Evolutionary conservation across 2,797 vertebrate genomes (phyloP).

Genomic region (Eulemur mongoz): DNA sequence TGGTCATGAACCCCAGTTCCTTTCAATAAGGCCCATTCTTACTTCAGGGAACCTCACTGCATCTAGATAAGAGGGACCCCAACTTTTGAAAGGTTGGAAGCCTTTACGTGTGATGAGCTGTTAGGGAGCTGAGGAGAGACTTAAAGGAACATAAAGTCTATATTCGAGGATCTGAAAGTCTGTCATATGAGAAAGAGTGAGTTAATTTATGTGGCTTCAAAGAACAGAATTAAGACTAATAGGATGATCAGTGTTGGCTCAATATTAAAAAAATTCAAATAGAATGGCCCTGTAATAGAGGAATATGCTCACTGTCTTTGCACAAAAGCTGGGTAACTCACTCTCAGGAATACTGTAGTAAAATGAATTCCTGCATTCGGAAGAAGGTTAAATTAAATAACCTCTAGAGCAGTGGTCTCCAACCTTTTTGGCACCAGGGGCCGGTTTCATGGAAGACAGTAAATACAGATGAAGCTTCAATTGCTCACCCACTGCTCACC

Average conservation of each 20-base stretch:
- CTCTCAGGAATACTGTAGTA: background rate
- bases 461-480: too few species aligned
- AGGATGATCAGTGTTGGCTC: slow-evolving; percentile 21
- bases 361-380: background rate
- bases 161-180: background rate
- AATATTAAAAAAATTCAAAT: slow-evolving; percentile 14
- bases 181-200: background rate
- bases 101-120: background rate
- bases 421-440: too few species aligned
- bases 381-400: background rate
- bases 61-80: background rate
- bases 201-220: slow-evolving; percentile 16
- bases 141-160: background rate
- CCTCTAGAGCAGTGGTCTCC: background rate
- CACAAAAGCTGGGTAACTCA: background rate
- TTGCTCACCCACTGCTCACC: too few species aligned
- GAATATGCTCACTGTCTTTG: background rate
- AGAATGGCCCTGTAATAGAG: background rate
- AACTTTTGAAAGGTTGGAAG: background rate
- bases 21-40: background rate
- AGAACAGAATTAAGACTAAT: background rate
- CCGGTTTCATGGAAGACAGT: too few species aligned
- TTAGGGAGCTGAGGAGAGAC: background rate
- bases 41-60: background rate
- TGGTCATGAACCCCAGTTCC: background rate